Base-by-base conservation (phyloP, 1,140 invertebrate species). In the Nephila pilipes region DNA sequence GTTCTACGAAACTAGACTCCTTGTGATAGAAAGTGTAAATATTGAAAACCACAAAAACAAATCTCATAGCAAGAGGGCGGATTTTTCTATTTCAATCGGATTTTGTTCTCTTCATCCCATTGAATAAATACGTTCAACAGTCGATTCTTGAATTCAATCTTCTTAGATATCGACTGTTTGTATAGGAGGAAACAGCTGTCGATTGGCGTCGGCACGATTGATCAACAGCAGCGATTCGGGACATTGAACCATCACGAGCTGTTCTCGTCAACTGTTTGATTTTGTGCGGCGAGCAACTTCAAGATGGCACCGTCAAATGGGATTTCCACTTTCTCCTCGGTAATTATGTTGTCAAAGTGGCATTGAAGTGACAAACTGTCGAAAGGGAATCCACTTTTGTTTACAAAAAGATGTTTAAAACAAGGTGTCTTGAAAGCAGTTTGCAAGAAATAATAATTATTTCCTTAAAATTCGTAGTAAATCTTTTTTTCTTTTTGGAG, bases 361-460 rank as follows among this genome's bases (percentile, higher is more conserved):
- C 69, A 75, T 75, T 75, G 69, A 75, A 75, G 32, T 20, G 69
- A 75, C 69, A 75, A 36, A 32, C 29, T 16, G 25, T 75, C 69
- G 69, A 14, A 75, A 32, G 69, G 20, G 32, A 36, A 10, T 65
- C 25, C 10, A 12, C n/a, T 20, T 65, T 14, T 65, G 8, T 10
- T 65, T 29, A 65, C 5, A 65, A 58, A 12, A 65, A 29, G 63
- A 14, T 29, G n/a, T n/a, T n/a, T n/a, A n/a, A n/a, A n/a, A n/a
- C n/a, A n/a, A n/a, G n/a, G n/a, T n/a, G n/a, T n/a, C 25, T 65
- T 46, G 46, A 10, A 6, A 10, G 12, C 46, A 46, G 46, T 46
- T 46, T 46, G 12, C 46, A 10, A 10, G 46, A 1, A 46, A 46
- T 46, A 46, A 6, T 46, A 10, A 3, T 38, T 46, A 6, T 10